phyloP scores from a whole-genome alignment of 1,140 invertebrate species.

The Bombus waltoni region DNA sequence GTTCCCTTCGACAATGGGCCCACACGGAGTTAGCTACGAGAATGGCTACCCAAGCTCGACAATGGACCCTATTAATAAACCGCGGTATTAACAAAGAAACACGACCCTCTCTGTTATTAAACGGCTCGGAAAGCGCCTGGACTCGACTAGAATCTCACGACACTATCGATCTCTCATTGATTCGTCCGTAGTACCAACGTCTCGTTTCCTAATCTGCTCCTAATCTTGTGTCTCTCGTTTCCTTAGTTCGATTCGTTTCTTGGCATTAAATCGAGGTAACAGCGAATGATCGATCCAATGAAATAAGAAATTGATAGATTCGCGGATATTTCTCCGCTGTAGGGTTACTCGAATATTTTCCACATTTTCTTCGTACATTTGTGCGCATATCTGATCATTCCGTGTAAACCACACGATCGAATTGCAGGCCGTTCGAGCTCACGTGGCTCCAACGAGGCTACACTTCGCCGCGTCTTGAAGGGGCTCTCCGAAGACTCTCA shows the following conservation, averaged over 20 bases:
- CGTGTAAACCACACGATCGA: too few species aligned
- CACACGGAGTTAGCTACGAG: slow-evolving; percentile 51
- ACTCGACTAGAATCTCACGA: not conserved
- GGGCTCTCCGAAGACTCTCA: not conserved
- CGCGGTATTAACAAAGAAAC: slow-evolving; percentile 61
- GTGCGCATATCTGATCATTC: too few species aligned
- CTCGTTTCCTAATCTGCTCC: not conserved
- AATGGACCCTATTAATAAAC: slow-evolving; percentile 65
- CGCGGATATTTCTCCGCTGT: fast-evolving
- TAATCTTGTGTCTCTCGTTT: not conserved
- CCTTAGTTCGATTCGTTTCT: not conserved
- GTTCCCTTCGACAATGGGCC: slow-evolving; percentile 67
- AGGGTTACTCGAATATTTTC: too few species aligned
- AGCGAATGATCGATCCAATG: too few species aligned
- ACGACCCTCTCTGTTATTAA: slow-evolving; percentile 49
- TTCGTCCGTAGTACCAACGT: not conserved
- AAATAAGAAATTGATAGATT: too few species aligned
- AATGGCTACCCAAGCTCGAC: slow-evolving; percentile 46
- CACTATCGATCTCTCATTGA: slow-evolving; percentile 54
- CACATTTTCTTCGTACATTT: too few species aligned
- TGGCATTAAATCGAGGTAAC: not conserved
- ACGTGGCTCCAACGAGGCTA: too few species aligned
- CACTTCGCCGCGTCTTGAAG: too few species aligned
- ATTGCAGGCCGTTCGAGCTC: too few species aligned
- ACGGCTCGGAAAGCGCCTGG: slow-evolving; percentile 7